These are phyloP conservation scores for Cylloceria caligata DNA, from an alignment of 2,888 invertebrate genomes.

Conservation along the genomic window DNA sequence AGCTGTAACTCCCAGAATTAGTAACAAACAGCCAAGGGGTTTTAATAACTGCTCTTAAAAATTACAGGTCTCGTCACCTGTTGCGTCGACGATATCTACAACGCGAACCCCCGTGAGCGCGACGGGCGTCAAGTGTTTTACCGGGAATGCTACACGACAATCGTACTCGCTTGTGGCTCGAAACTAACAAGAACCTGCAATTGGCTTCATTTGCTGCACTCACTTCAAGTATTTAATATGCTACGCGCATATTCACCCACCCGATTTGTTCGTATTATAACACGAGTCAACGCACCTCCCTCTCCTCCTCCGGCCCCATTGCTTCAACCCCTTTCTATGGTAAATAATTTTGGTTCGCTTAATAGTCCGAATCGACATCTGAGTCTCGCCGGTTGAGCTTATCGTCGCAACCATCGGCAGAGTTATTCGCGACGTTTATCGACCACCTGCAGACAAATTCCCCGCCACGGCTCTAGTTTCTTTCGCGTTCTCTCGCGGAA, in stretches of 20 bases:
- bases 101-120: constrained; percentile 26
- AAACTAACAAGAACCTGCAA: constrained; percentile 27
- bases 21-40: constrained; percentile 14
- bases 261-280: neutral
- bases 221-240: constrained; percentile 29
- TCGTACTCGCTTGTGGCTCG: constrained; percentile 24
- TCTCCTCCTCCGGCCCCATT: too few relatives aligned
- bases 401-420: neutral
- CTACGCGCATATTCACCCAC: neutral
- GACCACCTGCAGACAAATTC: constrained; percentile 62
- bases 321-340: too few relatives aligned
- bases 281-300: neutral
- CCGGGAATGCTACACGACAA: constrained; percentile 72
- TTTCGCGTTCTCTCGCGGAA: neutral
- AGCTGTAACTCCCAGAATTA: constrained; percentile 6
- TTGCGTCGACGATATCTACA: constrained; percentile 74
- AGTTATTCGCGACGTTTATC: constrained; percentile 60
- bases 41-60: constrained; percentile 74
- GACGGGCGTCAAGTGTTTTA: constrained; percentile 73
- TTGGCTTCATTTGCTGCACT: constrained; percentile 17
- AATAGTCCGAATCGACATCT: constrained; percentile 21
- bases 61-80: constrained; percentile 77
- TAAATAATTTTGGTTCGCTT: neutral
- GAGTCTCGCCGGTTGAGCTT: neutral
- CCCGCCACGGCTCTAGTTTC: constrained; percentile 14